These are phyloP conservation scores for Aphis gossypii DNA, from an alignment of 1,140 invertebrate genomes.

Conservation along the genomic window DNA sequence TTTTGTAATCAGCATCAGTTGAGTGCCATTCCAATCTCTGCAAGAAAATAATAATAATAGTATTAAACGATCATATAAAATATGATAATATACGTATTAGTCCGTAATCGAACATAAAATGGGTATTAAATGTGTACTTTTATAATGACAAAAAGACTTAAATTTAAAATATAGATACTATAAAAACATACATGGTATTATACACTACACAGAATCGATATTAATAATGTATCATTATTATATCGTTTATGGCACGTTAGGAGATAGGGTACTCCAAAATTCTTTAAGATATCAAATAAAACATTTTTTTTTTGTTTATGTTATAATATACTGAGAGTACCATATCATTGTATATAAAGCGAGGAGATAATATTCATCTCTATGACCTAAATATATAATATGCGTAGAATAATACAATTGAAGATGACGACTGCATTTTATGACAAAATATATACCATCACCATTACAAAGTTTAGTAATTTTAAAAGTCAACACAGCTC, in stretches of 20 bases:
- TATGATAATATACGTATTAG: not conserved
- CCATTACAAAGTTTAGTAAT: conserved; percentile 41
- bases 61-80: not conserved
- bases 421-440: not conserved
- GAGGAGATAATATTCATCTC: not conserved
- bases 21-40: conserved; percentile 87
- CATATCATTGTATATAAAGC: not conserved
- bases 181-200: not conserved
- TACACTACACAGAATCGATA: not conserved
- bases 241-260: not conserved
- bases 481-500: conserved; percentile 29
- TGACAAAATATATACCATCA: not conserved
- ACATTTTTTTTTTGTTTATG: not conserved
- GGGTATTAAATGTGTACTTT: not conserved
- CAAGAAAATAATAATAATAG: conserved; percentile 62
- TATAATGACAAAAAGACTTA: not conserved
- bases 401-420: not conserved
- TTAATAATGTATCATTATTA: not conserved
- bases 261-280: not conserved
- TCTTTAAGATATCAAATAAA: not conserved
- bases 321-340: not conserved
- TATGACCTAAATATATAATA: not conserved
- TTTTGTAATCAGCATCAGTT: conserved; percentile 78
- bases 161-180: not conserved
- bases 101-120: not conserved